Evolutionary conservation across 1,140 invertebrate species (phyloP).

Genomic region (Pararge aegeria): DNA sequence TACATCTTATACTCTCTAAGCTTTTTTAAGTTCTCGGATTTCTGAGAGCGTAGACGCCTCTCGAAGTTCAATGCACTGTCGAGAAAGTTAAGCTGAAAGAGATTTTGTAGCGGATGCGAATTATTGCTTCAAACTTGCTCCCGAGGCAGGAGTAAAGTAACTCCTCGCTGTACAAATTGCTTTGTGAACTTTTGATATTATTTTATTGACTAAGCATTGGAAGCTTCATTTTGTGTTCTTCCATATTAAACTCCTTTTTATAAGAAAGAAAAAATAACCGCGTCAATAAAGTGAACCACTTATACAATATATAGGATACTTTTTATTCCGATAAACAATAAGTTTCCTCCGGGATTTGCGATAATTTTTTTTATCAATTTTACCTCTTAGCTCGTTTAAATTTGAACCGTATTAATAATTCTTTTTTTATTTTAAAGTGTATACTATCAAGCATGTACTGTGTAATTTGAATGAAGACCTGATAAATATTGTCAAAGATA

Average conservation of each 20-base stretch:
- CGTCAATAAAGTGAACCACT: too few species aligned
- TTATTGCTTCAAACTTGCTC: constrained; percentile 12
- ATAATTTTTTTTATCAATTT: too few species aligned
- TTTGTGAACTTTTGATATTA: constrained; percentile 13
- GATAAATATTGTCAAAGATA: too few species aligned
- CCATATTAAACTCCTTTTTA: background rate
- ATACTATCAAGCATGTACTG: too few species aligned
- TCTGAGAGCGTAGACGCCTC: background rate
- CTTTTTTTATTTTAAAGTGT: too few species aligned
- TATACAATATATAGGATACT: too few species aligned
- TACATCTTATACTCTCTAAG: background rate
- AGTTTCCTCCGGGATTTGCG: too few species aligned
- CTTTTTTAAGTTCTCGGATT: background rate
- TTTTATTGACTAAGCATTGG: constrained; percentile 2
- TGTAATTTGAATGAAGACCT: too few species aligned
- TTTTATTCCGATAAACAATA: too few species aligned
- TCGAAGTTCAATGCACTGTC: constrained; percentile 14
- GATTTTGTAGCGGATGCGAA: constrained; percentile 8
- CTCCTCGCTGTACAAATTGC: constrained; percentile 2
- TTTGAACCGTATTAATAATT: too few species aligned
- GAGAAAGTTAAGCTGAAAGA: constrained; percentile 7
- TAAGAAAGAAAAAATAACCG: background rate
- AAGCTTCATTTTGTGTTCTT: background rate
- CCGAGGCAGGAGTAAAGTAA: background rate
- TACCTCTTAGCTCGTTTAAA: too few species aligned